Percentiles rank a stretch among this genome's conserved stretches.
These are phyloP conservation scores for Quadroppia sp. DNA, from an alignment of 2,888 invertebrate genomes.

Conservation along the genomic window DNA sequence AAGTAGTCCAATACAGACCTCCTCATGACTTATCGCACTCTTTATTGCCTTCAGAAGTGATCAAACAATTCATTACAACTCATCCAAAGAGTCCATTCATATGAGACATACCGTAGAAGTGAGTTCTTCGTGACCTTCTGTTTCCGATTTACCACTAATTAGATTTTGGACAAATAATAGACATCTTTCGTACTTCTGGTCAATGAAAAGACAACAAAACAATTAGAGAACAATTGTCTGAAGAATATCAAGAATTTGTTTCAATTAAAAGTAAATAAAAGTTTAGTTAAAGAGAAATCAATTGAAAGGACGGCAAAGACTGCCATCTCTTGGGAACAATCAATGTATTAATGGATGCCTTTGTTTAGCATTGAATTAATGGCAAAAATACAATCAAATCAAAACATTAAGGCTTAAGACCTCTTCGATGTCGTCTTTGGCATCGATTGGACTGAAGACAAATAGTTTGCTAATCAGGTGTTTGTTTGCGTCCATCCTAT, in stretches of 20 bases:
- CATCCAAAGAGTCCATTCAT: background rate
- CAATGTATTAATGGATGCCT: slow-evolving; percentile 26
- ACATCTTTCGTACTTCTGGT: slow-evolving; percentile 83
- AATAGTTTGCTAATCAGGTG: slow-evolving; percentile 38
- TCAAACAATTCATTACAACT: background rate
- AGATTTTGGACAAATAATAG: slow-evolving; percentile 71
- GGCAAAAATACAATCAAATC: slow-evolving; percentile 41
- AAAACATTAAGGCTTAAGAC: slow-evolving; percentile 60
- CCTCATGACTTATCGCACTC: slow-evolving; percentile 77
- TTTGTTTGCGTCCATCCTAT: background rate
- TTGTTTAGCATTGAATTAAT: slow-evolving; percentile 24
- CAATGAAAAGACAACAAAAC: slow-evolving; percentile 38
- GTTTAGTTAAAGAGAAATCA: background rate
- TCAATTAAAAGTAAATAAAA: background rate
- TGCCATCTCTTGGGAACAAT: slow-evolving; percentile 17
- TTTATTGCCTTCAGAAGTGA: slow-evolving; percentile 60
- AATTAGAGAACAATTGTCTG: background rate
- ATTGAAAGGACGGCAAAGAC: background rate
- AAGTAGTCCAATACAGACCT: slow-evolving; percentile 83
- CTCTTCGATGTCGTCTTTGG: slow-evolving; percentile 86
- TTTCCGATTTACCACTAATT: slow-evolving; percentile 78
- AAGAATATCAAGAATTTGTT: background rate
- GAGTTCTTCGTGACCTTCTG: slow-evolving; percentile 86
- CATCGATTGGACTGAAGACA: slow-evolving; percentile 61
- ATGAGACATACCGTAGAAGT: slow-evolving; percentile 74